Base-by-base conservation (phyloP, 2,113 vertebrate genomes). In the Tetraodon nigroviridis region DNA sequence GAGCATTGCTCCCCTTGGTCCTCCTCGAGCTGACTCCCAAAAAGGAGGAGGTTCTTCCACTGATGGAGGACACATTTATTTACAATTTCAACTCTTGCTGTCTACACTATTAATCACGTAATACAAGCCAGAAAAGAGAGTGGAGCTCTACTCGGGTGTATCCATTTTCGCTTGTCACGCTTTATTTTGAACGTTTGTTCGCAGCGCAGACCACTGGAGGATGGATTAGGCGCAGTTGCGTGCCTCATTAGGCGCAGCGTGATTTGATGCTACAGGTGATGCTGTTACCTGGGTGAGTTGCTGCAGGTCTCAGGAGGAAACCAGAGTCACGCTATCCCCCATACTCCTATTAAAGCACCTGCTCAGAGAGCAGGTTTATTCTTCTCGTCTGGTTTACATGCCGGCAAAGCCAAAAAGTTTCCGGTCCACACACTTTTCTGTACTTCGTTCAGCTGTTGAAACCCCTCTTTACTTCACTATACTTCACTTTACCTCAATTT, bases 1-100 rank as follows among this genome's bases (percentile, higher is more conserved):
- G 81, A 83, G 67, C 46, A 58, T 65, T 44, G 75, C 82, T 87
- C 47, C 85, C 91, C 61, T 76, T 29, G 56, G 73, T 69, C 76
- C 44, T 73, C 29, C 67, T 76, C 53, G 73, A 81, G 81, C 76
- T 70, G 67, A 58, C 82, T 62, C 32, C 32, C 32, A 72, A 59
- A 58, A 75, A 71, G 81, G 81, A 86, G 71, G 66, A 71, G 61
- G 42, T 67, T 64, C 77, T 80, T 78, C 61, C 63, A 78, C 78
- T 82, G 75, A 73, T 75, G 71, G 48, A 56, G 85, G 86, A 60
- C 71, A 88, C 68, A 57, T 84, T 85, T 86, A 87, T 85, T 80
- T 86, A 74, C 73, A 76, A 69, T 75, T 84, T 85, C 84, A 79
- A 71, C 55, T 80, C 58, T 56, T 60, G 51, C 58, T 69, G 64